Conservation (phyloP, 2,888 invertebrate species). For the Bombylius discolor region DNA sequence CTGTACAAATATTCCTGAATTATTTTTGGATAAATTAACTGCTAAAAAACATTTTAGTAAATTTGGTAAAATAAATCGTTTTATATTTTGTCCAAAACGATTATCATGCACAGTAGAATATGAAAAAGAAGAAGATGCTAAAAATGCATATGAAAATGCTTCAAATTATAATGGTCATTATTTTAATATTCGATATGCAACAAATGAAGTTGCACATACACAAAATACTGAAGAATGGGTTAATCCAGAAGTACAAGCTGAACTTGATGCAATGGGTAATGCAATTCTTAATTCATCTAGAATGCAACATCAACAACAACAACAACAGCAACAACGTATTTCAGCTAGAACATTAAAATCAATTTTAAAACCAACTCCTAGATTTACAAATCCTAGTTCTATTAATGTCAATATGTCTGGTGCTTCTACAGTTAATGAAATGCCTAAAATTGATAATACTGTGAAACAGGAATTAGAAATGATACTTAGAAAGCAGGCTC, state of each 20-base stretch:
- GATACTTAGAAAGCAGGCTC: slow-evolving; percentile 46
- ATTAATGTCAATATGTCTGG: neutral
- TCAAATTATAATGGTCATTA: slow-evolving; percentile 47
- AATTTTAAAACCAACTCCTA: neutral
- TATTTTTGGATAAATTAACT: slow-evolving; percentile 45
- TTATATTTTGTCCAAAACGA: slow-evolving; percentile 50
- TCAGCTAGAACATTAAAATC: neutral
- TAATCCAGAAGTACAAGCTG: slow-evolving; percentile 50
- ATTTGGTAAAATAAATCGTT: slow-evolving; percentile 56
- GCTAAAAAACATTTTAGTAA: slow-evolving; percentile 55
- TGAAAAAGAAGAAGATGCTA: slow-evolving; percentile 44
- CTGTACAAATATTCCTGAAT: slow-evolving; percentile 51
- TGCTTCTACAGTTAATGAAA: neutral
- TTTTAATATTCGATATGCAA: slow-evolving; percentile 46
- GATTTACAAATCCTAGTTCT: neutral
- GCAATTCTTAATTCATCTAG: neutral
- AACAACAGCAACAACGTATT: neutral
- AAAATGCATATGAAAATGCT: slow-evolving; percentile 46
- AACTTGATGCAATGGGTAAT: slow-evolving; percentile 51
- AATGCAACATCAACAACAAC: neutral
- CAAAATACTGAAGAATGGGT: slow-evolving; percentile 33
- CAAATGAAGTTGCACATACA: slow-evolving; percentile 35
- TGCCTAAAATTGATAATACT: slow-evolving; percentile 17
- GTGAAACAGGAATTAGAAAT: slow-evolving; percentile 46
- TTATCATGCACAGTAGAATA: slow-evolving; percentile 58